These are phyloP conservation scores for Micromys minutus DNA, from an alignment of 2,113 vertebrate genomes.

Conservation along the genomic window DNA sequence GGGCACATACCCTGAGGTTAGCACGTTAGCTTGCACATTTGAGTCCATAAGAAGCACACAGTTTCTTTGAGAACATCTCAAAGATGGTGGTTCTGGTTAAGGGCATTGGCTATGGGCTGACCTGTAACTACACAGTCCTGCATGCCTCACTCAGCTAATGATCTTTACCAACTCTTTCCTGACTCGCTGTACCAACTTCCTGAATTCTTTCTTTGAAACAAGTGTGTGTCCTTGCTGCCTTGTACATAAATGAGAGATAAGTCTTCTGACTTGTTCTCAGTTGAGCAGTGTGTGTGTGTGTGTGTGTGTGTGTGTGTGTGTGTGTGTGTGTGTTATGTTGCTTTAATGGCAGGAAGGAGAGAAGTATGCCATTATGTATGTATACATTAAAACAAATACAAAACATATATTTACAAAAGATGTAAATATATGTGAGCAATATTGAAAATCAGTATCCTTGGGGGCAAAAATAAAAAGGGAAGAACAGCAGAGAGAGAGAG, in stretches of 20 bases:
- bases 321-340: not conserved
- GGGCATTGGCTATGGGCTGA: not conserved
- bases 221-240: not conserved
- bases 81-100: not conserved
- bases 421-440: too few relatives aligned
- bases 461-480: not conserved
- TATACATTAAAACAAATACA: not conserved
- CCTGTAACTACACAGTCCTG: not conserved
- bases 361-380: not conserved
- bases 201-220: not conserved
- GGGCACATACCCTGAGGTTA: not conserved
- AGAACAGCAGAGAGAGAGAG: not conserved
- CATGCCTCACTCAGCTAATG: too few relatives aligned
- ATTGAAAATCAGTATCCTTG: not conserved
- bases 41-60: not conserved
- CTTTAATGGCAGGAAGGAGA: not conserved
- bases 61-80: not conserved
- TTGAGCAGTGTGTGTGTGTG: not conserved
- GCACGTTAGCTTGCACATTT: not conserved
- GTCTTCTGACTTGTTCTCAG: not conserved
- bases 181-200: not conserved
- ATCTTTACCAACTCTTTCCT: not conserved
- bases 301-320: not conserved
- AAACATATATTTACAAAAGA: too few relatives aligned
- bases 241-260: too few relatives aligned